These are phyloP conservation scores for Rhabdomys dilectus DNA, from an alignment of 2,113 vertebrate species.

Conservation along the genomic window DNA sequence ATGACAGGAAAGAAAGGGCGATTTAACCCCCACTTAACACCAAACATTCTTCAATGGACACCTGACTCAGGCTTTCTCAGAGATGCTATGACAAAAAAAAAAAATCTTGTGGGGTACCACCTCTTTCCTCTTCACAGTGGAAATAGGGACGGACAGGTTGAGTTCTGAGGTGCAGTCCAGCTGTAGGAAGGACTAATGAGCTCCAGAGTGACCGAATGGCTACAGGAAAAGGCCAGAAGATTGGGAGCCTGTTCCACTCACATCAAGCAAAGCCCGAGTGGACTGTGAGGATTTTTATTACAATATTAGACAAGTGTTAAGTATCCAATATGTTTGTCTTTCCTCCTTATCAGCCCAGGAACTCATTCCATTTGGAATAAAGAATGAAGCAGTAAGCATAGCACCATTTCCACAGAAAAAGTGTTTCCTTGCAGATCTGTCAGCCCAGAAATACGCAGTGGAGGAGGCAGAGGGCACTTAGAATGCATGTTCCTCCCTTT, in stretches of 20 bases:
- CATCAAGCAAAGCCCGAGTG: neutral
- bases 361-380: constrained; percentile 22
- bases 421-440: constrained; percentile 15
- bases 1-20: constrained; percentile 8
- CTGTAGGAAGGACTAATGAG: constrained; percentile 56
- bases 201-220: neutral
- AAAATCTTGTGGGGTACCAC: neutral
- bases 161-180: neutral
- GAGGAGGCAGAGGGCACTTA: neutral
- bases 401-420: constrained; percentile 10
- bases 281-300: constrained; percentile 47
- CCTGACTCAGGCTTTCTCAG: constrained; percentile 17
- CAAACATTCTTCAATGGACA: neutral
- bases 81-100: neutral
- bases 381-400: constrained; percentile 28
- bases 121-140: neutral
- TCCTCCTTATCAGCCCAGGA: constrained; percentile 56
- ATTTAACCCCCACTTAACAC: constrained; percentile 60
- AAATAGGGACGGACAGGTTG: neutral
- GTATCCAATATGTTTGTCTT: constrained; percentile 44
- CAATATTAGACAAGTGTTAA: constrained; percentile 53
- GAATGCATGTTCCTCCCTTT: constrained; percentile 18
- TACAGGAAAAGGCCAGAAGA: constrained; percentile 1
- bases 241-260: neutral
- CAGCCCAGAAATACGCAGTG: neutral